phyloP scores from a whole-genome alignment of 2,888 invertebrate genomes.

The Hesperia comma region DNA sequence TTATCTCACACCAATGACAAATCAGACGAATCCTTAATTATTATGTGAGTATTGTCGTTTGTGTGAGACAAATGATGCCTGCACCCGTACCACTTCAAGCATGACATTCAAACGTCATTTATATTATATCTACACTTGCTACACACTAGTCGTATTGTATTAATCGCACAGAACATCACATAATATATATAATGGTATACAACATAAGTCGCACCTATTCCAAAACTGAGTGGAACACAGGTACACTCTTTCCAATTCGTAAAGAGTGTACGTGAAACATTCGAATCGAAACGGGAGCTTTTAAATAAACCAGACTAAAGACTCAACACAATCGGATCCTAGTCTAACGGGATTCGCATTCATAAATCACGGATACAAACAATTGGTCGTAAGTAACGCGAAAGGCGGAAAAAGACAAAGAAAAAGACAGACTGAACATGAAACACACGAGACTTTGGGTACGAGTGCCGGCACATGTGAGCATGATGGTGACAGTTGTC shows the following conservation, averaged over 20 bases:
- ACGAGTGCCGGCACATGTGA: conserved; percentile 71
- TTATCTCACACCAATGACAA: conserved; percentile 59
- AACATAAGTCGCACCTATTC: conserved; percentile 39
- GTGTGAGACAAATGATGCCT: conserved; percentile 67
- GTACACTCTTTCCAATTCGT: too few relatives aligned
- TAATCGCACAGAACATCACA: conserved; percentile 49
- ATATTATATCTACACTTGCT: conserved; percentile 55
- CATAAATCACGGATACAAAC: conserved; percentile 23
- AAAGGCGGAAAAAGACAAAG: conserved; percentile 20
- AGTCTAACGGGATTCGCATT: conserved; percentile 33
- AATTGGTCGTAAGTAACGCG: conserved; percentile 10
- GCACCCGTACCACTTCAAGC: conserved; percentile 81
- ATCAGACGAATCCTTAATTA: neutral
- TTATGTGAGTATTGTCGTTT: conserved; percentile 48
- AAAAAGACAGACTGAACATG: conserved; percentile 29
- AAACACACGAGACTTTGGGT: conserved; percentile 53
- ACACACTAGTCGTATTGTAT: conserved; percentile 52
- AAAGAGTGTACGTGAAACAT: conserved; percentile 16
- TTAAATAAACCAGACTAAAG: conserved; percentile 7
- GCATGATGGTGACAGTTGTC: conserved; percentile 92
- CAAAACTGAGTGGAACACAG: too few relatives aligned
- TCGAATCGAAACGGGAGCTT: neutral
- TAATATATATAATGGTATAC: conserved; percentile 42
- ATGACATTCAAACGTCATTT: conserved; percentile 63
- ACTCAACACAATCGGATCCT: conserved; percentile 26